Conservation (phyloP, 2,888 invertebrate genomes). For the Poecilobothrus nobilitatus region DNA sequence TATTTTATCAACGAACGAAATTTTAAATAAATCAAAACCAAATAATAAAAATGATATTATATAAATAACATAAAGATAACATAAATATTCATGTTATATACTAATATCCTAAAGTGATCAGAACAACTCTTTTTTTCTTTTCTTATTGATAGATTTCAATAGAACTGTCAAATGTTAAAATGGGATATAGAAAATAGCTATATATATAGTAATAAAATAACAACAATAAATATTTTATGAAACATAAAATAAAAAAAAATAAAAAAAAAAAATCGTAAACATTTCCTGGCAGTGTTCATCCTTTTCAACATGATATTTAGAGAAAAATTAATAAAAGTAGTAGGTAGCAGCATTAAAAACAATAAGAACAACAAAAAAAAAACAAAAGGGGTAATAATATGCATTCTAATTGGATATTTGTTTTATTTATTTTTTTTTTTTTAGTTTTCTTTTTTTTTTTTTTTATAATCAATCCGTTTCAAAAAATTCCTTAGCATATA, state of each 20-base stretch:
- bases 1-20: too few relatives aligned
- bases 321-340: neutral
- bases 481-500: neutral
- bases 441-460: neutral
- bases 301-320: neutral
- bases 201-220: neutral
- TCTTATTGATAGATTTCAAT: neutral
- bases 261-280: neutral
- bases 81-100: too few relatives aligned
- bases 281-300: slow-evolving; percentile 3
- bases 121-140: neutral
- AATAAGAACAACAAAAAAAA: neutral
- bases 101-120: neutral
- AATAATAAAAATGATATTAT: too few relatives aligned
- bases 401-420: neutral
- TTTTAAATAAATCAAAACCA: too few relatives aligned
- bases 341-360: neutral
- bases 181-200: neutral
- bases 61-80: too few relatives aligned
- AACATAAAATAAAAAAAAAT: neutral
- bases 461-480: neutral
- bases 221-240: too few relatives aligned
- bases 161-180: neutral
- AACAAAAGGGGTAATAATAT: neutral
- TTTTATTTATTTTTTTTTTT: neutral